These are phyloP conservation scores for Pogonocherus hispidulus DNA, from an alignment of 2,888 invertebrate species.

Conservation along the genomic window DNA sequence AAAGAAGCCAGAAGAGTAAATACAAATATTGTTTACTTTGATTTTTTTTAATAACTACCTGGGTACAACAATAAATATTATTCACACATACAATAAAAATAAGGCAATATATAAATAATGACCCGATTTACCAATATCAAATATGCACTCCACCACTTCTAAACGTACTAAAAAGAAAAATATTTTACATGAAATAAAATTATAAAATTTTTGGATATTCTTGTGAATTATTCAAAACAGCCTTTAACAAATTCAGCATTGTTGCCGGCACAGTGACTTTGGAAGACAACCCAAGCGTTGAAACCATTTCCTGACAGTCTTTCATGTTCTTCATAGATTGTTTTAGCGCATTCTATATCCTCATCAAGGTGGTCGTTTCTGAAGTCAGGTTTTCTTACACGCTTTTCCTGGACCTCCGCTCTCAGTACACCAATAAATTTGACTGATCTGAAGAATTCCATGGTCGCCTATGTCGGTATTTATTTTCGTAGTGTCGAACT, in stretches of 20 bases:
- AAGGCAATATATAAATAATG: too few relatives aligned
- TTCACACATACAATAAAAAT: too few relatives aligned
- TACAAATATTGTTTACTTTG: too few relatives aligned
- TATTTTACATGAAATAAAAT: too few relatives aligned
- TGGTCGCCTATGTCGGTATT: constrained; percentile 77
- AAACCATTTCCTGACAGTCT: constrained; percentile 80
- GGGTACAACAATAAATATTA: too few relatives aligned
- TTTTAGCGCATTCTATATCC: constrained; percentile 78
- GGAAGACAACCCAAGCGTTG: constrained; percentile 81
- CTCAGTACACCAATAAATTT: constrained; percentile 74
- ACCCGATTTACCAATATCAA: too few relatives aligned
- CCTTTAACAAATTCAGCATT: constrained; percentile 37
- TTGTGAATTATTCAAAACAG: constrained; percentile 31
- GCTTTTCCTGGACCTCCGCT: constrained; percentile 69
- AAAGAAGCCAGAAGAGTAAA: too few relatives aligned
- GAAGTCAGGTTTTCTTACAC: constrained; percentile 75
- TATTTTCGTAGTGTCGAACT: constrained; percentile 77
- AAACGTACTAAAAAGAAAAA: too few relatives aligned
- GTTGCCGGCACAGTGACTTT: constrained; percentile 72
- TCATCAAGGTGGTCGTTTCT: constrained; percentile 79
- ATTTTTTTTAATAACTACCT: too few relatives aligned
- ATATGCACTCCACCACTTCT: too few relatives aligned
- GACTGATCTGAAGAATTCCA: constrained; percentile 80
- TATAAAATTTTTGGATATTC: too few relatives aligned
- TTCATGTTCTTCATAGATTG: constrained; percentile 77